A percentile compares a stretch with the other conserved stretches of the same genome.
Conservation (phyloP, 1,140 invertebrate species). For the Drosophila serrata region DNA sequence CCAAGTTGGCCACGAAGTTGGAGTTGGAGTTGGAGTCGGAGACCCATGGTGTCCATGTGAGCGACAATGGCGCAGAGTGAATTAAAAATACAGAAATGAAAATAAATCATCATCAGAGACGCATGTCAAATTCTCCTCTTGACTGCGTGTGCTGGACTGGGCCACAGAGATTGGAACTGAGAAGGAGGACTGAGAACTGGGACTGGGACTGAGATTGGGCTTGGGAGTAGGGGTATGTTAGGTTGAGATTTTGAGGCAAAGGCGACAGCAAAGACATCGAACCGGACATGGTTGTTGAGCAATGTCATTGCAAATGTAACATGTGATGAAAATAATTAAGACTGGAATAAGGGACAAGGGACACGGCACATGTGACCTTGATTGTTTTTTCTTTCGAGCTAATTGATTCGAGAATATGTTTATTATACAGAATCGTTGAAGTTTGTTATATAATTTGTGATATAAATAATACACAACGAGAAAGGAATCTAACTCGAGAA, state of each 20-base stretch:
- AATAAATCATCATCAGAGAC: constrained; percentile 78
- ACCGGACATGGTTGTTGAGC: constrained; percentile 38
- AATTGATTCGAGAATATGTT: neutral
- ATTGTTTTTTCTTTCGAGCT: neutral
- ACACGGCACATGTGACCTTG: neutral
- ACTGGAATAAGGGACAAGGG: neutral
- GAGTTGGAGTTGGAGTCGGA: neutral
- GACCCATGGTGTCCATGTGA: constrained; percentile 47
- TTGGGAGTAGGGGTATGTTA: neutral
- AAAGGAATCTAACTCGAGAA: too few species aligned
- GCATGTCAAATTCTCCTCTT: constrained; percentile 75
- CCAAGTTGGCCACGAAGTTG: neutral
- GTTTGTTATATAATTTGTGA: too few species aligned
- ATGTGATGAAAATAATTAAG: constrained; percentile 63
- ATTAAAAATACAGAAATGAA: constrained; percentile 78
- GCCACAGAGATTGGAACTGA: neutral
- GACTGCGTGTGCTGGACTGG: constrained; percentile 49
- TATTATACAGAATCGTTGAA: neutral
- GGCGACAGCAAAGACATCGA: constrained; percentile 12
- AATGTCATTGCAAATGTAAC: constrained; percentile 65
- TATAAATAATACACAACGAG: too few species aligned
- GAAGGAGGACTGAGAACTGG: neutral
- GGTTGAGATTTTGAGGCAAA: constrained; percentile 16
- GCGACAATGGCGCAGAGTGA: constrained; percentile 76
- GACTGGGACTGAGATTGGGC: neutral